phyloP scores from a whole-genome alignment of 2,888 invertebrate species.

The Ommatoiulus sabulosus region DNA sequence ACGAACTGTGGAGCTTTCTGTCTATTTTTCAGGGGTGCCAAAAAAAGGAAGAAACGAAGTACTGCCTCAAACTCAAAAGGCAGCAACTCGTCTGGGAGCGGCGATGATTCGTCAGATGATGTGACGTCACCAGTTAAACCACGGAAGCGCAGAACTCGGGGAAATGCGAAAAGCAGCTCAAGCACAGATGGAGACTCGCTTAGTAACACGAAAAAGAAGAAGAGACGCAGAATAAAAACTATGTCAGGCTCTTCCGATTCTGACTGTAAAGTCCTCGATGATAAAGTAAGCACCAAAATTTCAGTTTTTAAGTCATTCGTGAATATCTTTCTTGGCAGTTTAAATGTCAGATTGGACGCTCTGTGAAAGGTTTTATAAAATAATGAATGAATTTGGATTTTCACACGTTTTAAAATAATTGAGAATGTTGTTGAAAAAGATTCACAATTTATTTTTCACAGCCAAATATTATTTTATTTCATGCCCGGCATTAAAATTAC shows the following conservation, averaged over 20 bases:
- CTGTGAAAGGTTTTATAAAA: no score
- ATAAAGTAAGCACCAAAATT: background rate
- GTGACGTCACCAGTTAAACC: background rate
- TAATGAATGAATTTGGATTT: no score
- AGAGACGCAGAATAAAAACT: constrained; percentile 42
- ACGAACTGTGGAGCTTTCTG: background rate
- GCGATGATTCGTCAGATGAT: background rate
- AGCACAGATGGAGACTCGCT: constrained; percentile 10
- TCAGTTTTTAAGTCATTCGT: background rate
- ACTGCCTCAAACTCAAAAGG: background rate
- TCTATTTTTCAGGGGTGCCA: constrained; percentile 60
- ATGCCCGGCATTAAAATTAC: no score
- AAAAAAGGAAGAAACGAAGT: constrained; percentile 61
- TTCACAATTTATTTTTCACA: no score
- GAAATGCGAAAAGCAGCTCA: constrained; percentile 19
- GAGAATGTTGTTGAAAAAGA: no score
- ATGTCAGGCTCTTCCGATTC: constrained; percentile 56
- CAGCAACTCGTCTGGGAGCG: background rate
- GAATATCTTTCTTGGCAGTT: background rate
- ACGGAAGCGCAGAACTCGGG: background rate
- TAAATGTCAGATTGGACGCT: background rate
- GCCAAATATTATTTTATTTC: no score
- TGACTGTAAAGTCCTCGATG: constrained; percentile 55
- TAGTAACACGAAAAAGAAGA: constrained; percentile 16
- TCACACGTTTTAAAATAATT: no score